phyloP scores from a whole-genome alignment of 2,888 invertebrate genomes.

The Strigamia transsilvanica region DNA sequence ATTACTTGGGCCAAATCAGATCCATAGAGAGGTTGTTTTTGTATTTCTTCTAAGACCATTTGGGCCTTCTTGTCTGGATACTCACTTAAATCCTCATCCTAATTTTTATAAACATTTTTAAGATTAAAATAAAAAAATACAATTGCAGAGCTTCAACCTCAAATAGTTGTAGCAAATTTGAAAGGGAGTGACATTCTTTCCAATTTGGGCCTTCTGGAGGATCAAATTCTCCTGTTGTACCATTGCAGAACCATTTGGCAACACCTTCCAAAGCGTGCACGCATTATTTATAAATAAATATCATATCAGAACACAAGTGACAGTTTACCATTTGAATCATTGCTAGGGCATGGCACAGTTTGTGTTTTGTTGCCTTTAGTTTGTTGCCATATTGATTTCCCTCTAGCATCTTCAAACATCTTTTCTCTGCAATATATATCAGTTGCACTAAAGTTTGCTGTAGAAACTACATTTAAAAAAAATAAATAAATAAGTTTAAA shows the following conservation, averaged over 20 bases:
- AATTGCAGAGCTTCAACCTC: background rate
- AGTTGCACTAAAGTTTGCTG: no score
- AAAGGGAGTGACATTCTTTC: background rate
- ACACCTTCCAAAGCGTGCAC: background rate
- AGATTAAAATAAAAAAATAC: background rate
- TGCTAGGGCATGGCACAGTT: background rate
- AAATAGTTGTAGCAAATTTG: background rate
- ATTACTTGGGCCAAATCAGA: background rate
- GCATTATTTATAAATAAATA: background rate
- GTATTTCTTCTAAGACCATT: background rate
- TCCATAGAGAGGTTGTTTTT: background rate
- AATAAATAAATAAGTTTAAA: no score
- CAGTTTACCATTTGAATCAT: background rate
- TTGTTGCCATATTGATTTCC: background rate
- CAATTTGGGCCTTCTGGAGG: background rate
- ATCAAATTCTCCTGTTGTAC: slow-evolving; percentile 3
- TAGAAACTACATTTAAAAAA: no score
- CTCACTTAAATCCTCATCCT: background rate
- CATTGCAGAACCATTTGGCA: slow-evolving; percentile 14
- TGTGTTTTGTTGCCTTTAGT: background rate
- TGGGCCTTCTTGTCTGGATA: background rate
- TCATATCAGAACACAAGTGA: background rate
- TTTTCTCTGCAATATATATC: background rate
- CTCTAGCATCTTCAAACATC: background rate
- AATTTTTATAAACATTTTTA: background rate